A percentile compares a stretch with the other conserved stretches of the same genome.
These are phyloP conservation scores for Aspidoscelis tigris DNA, from an alignment of 2,113 vertebrate genomes.

Conservation along the genomic window DNA sequence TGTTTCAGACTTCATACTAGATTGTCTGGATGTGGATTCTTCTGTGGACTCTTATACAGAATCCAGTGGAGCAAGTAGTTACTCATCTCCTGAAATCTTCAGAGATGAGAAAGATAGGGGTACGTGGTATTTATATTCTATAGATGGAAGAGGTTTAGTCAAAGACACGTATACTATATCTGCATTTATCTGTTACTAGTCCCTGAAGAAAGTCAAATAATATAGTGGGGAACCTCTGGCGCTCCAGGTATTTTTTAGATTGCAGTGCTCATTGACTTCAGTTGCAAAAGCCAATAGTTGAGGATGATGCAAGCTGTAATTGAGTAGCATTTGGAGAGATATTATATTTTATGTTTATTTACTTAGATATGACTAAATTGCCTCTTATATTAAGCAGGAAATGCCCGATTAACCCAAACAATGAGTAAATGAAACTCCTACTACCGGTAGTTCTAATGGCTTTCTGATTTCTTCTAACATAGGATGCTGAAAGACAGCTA, in stretches of 20 bases:
- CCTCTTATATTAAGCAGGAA: neutral
- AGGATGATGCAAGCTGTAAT: neutral
- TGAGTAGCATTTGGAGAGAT: neutral
- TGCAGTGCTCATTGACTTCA: neutral
- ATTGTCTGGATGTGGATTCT: slow-evolving; percentile 71
- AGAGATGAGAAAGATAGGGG: slow-evolving; percentile 73
- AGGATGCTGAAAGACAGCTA: too few species aligned
- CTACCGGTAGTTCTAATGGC: too few species aligned
- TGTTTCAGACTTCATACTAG: slow-evolving; percentile 73
- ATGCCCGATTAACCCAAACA: neutral
- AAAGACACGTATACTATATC: neutral
- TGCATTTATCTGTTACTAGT: neutral
- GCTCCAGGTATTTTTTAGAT: neutral
- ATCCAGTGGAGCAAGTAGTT: slow-evolving; percentile 55
- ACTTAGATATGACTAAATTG: neutral
- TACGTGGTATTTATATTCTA: slow-evolving; percentile 56
- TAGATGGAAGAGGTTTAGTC: neutral
- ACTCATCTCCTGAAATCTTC: slow-evolving; percentile 85
- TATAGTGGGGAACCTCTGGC: neutral
- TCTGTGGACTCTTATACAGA: slow-evolving; percentile 14
- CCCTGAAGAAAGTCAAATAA: neutral
- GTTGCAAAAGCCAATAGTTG: neutral
- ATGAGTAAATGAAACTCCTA: neutral
- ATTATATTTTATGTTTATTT: neutral
- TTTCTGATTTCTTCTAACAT: too few species aligned